Conservation (phyloP, 2,888 invertebrate genomes). For the Agonopterix arenella region DNA sequence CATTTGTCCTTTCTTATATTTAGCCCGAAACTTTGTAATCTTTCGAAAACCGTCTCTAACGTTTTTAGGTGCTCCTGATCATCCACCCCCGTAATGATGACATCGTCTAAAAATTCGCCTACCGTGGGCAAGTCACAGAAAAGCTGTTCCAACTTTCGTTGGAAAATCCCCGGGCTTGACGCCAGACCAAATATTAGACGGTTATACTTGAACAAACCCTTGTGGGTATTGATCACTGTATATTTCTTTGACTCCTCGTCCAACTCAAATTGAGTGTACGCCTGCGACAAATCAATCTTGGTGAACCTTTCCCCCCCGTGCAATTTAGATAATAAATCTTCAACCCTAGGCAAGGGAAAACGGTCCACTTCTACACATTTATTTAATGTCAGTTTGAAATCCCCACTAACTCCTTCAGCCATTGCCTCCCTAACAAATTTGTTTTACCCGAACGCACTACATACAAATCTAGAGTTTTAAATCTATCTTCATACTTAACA, state of each 20-base stretch:
- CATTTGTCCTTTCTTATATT: conserved; percentile 13
- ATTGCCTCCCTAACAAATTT: too few relatives aligned
- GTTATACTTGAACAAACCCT: background rate
- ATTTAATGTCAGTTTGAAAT: too few relatives aligned
- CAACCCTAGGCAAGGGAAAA: conserved; percentile 6
- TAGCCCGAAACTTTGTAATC: conserved; percentile 10
- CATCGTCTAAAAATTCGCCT: conserved; percentile 15
- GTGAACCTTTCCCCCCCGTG: too few relatives aligned
- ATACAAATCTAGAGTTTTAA: too few relatives aligned
- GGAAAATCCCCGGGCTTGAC: too few relatives aligned
- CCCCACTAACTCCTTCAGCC: too few relatives aligned
- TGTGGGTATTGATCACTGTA: conserved; percentile 17
- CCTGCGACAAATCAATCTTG: too few relatives aligned
- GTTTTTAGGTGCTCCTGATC: too few relatives aligned
- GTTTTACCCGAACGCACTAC: too few relatives aligned
- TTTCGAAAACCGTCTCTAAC: background rate
- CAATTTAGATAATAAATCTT: conserved; percentile 1
- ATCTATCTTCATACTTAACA: too few relatives aligned
- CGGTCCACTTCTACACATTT: conserved; percentile 10
- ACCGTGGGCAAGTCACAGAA: conserved; percentile 9
- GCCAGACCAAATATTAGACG: conserved; percentile 7
- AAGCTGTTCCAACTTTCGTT: conserved; percentile 8
- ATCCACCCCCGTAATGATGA: conserved; percentile 9
- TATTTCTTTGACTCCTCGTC: conserved; percentile 7
- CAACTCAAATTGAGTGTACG: conserved; percentile 1